Conservation (phyloP, 1,140 invertebrate genomes). For the Drosophila eugracilis region DNA sequence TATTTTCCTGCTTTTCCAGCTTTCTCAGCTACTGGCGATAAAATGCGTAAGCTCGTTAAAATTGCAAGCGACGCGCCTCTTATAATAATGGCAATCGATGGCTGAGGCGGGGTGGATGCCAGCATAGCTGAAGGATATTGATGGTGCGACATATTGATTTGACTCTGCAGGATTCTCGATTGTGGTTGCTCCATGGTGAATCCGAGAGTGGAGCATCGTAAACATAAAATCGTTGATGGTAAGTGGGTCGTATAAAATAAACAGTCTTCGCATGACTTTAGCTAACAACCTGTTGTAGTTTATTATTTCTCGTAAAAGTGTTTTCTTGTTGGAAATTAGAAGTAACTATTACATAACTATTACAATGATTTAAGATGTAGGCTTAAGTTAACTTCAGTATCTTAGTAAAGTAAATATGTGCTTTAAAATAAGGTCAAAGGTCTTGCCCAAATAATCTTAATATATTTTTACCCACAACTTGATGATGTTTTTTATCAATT, state of each 20-base stretch:
- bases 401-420: too few relatives aligned
- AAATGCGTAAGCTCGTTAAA: conserved; percentile 83
- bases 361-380: too few relatives aligned
- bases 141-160: conserved; percentile 62
- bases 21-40: conserved; percentile 48
- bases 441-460: too few relatives aligned
- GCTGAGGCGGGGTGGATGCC: conserved; percentile 36
- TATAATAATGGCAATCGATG: conserved; percentile 72
- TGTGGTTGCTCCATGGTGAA: conserved; percentile 27
- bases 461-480: too few relatives aligned
- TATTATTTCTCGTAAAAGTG: neutral
- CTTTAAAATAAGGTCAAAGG: too few relatives aligned
- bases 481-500: too few relatives aligned
- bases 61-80: conserved; percentile 75
- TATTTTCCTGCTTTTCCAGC: conserved; percentile 22
- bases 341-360: too few relatives aligned
- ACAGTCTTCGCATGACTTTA: conserved; percentile 3
- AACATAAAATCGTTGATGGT: conserved; percentile 34
- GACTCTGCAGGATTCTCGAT: conserved; percentile 39
- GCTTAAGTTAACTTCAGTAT: too few relatives aligned
- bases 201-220: conserved; percentile 28
- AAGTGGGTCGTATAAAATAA: conserved; percentile 5
- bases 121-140: conserved; percentile 22
- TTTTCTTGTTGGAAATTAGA: neutral
- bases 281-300: conserved; percentile 27